Percentiles rank a stretch among this genome's conserved stretches.
phyloP scores from a whole-genome alignment of 2,797 vertebrate genomes.

The Australoheros facetus region DNA sequence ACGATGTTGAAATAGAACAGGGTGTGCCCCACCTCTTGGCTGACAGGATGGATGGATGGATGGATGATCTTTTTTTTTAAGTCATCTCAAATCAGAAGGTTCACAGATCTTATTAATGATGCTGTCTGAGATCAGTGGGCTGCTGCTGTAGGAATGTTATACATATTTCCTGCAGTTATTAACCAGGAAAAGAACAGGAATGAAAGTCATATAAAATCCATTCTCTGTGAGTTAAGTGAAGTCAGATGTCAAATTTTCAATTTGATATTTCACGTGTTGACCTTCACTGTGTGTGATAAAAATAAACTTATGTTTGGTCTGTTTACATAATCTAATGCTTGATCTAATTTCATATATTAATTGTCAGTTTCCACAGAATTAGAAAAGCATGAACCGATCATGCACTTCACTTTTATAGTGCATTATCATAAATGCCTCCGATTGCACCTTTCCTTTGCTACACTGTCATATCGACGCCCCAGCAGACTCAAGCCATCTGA shows the following conservation, averaged over 20 bases:
- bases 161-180: neutral
- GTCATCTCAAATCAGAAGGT: neutral
- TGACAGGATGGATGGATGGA: too few relatives aligned
- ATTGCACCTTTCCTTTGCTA: slow-evolving; percentile 6
- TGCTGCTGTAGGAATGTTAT: neutral
- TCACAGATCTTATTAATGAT: neutral
- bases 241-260: neutral
- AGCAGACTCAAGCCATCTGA: slow-evolving; percentile 15
- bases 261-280: neutral
- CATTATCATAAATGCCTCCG: neutral
- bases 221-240: neutral
- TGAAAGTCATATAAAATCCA: neutral
- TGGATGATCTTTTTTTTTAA: neutral
- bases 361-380: neutral
- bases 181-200: neutral
- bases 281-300: neutral
- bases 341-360: neutral
- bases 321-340: neutral
- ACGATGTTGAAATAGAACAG: neutral
- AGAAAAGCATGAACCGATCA: neutral
- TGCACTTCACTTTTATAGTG: neutral
- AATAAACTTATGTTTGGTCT: neutral
- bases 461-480: slow-evolving; percentile 29
- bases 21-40: neutral
- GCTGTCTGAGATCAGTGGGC: neutral